Percentiles rank a stretch among this genome's conserved stretches.
Conservation (phyloP, 2,797 vertebrate genomes). For the Alosa sapidissima region DNA sequence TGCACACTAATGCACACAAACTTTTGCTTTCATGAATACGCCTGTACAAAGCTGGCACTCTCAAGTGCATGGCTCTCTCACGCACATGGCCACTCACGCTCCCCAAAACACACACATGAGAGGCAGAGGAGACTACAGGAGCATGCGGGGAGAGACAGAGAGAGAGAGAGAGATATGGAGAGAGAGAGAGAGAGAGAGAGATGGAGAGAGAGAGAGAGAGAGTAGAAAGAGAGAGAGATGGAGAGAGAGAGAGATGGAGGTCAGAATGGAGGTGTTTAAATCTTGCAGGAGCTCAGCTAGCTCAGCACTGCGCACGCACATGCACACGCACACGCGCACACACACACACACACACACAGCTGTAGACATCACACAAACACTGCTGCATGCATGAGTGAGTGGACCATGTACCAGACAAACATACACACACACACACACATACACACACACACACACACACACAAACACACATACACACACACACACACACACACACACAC, state of each 20-base stretch:
- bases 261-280: constrained; percentile 41
- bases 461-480: background rate
- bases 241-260: constrained; percentile 14
- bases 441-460: constrained; percentile 7
- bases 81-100: background rate
- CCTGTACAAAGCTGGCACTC: background rate
- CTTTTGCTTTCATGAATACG: background rate
- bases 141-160: background rate
- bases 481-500: background rate
- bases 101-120: background rate
- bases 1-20: background rate
- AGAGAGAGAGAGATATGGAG: background rate
- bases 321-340: background rate
- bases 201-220: background rate
- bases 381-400: no score
- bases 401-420: background rate
- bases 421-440: background rate
- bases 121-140: background rate
- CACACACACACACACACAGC: background rate
- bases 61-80: background rate
- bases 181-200: background rate
- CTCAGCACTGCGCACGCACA: background rate
- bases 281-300: constrained; percentile 10
- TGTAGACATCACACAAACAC: background rate
- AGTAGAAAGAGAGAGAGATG: background rate